These are phyloP conservation scores for Myotis planiceps DNA, from an alignment of 2,797 vertebrate species.

Conservation along the genomic window DNA sequence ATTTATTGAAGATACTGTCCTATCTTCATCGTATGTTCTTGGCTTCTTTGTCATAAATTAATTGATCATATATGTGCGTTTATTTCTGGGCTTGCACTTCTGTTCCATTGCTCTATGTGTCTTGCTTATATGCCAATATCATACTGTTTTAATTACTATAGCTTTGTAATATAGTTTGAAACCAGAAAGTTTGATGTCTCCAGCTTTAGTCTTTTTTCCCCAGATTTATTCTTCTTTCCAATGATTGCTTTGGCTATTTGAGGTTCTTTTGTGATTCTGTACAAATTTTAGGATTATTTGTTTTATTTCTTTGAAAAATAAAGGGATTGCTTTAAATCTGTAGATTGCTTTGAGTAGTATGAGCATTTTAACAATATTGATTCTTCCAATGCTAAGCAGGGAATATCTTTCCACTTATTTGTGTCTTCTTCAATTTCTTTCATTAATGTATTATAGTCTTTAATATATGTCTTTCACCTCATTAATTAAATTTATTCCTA, in stretches of 20 bases:
- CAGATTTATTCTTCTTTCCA: background rate
- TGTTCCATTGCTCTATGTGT: background rate
- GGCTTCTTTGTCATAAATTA: background rate
- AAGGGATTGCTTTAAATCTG: background rate
- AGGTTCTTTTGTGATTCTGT: background rate
- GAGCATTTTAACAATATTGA: background rate
- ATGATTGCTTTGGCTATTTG: background rate
- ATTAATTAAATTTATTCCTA: background rate
- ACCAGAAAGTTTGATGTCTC: background rate
- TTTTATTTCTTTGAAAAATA: background rate
- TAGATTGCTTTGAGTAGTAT: background rate
- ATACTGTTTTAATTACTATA: background rate
- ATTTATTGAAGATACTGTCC: background rate
- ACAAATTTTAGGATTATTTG: background rate
- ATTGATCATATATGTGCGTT: background rate
- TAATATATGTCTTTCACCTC: background rate
- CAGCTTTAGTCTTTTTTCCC: background rate
- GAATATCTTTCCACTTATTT: background rate
- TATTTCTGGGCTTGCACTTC: background rate
- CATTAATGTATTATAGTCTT: too few relatives aligned
- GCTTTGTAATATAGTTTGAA: background rate
- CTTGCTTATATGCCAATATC: background rate
- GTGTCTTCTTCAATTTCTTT: background rate
- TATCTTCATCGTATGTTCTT: background rate
- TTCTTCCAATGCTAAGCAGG: background rate